Evolutionary conservation across 2,113 vertebrate genomes (phyloP).

Genomic region (Microcebus lehilahytsara): DNA sequence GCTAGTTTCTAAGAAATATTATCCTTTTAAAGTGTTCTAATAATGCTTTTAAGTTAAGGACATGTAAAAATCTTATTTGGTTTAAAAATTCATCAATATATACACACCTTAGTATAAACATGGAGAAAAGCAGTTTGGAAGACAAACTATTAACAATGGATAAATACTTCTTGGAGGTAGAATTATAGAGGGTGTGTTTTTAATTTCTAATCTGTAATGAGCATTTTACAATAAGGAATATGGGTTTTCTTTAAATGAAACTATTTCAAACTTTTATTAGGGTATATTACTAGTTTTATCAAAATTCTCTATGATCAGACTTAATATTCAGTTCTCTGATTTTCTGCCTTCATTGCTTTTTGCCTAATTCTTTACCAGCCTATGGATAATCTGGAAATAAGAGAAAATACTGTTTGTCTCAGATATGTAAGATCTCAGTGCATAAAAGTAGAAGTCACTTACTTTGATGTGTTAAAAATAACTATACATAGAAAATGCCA

Average conservation of each 20-base stretch:
- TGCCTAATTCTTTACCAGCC: neutral
- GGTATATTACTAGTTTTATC: neutral
- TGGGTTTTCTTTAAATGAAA: neutral
- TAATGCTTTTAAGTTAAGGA: conserved; percentile 5
- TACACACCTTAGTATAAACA: neutral
- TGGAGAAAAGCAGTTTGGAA: neutral
- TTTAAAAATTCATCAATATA: neutral
- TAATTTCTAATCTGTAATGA: neutral
- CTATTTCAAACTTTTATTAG: neutral
- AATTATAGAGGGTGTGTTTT: neutral
- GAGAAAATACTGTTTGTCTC: neutral
- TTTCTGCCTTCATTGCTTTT: conserved; percentile 17
- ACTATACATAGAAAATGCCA: neutral
- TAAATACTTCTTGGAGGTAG: neutral
- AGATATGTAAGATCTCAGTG: neutral
- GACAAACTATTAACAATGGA: neutral
- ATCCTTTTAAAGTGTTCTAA: neutral
- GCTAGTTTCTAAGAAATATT: neutral
- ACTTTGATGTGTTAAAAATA: neutral
- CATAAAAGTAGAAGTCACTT: neutral
- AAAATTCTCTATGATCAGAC: neutral
- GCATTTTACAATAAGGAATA: conserved; percentile 16
- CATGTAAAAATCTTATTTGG: neutral
- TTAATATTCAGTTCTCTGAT: neutral
- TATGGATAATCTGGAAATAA: conserved; percentile 2